These are phyloP conservation scores for Pycnonotus jocosus DNA, from an alignment of 2,113 vertebrate species.

Conservation along the genomic window DNA sequence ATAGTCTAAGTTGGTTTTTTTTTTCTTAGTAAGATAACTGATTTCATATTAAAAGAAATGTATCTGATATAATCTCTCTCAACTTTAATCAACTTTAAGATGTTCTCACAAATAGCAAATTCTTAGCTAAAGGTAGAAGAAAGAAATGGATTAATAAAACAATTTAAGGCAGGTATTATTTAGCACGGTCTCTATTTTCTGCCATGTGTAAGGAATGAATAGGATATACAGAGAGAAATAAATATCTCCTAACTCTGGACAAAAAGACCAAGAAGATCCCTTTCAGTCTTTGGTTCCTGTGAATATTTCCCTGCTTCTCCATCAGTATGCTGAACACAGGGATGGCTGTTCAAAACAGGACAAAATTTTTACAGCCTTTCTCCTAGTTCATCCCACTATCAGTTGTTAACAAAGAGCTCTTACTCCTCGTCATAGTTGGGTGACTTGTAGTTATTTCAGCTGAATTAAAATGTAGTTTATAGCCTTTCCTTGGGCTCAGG, in stretches of 20 bases:
- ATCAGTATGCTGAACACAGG: not conserved
- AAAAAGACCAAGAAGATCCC: not conserved
- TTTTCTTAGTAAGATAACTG: not conserved
- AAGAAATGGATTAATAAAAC: not conserved
- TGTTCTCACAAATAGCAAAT: not conserved
- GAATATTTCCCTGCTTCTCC: not conserved
- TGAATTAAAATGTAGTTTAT: not conserved
- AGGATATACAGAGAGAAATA: not conserved
- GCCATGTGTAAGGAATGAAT: not conserved
- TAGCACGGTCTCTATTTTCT: not conserved
- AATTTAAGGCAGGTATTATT: not conserved
- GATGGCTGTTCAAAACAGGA: not conserved
- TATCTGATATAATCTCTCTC: not conserved
- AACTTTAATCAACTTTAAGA: not conserved
- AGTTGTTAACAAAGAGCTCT: not conserved
- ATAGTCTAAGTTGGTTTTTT: not conserved
- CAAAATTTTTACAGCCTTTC: not conserved
- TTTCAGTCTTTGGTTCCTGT: not conserved
- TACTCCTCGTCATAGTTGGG: not conserved
- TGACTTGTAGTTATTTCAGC: not conserved
- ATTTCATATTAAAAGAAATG: not conserved
- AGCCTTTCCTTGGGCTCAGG: not conserved
- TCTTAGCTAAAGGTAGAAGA: constrained; percentile 13
- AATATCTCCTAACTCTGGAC: not conserved
- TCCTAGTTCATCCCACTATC: not conserved